These are phyloP conservation scores for Stenotaenia linearis DNA, from an alignment of 2,888 invertebrate genomes.

Conservation along the genomic window DNA sequence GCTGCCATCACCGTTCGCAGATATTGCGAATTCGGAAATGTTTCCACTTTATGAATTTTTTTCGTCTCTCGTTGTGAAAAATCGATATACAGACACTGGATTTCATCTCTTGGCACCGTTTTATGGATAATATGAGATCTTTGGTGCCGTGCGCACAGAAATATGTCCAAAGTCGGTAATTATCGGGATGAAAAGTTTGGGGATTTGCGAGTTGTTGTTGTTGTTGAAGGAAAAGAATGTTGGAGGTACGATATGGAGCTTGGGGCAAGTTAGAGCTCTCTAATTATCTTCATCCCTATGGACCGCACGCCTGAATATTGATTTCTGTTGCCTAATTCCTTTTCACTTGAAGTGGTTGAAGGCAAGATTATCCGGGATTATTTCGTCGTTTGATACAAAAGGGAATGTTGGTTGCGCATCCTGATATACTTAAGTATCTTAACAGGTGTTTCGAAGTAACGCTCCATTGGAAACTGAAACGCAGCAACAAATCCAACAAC, in stretches of 20 bases:
- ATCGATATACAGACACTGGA: constrained; percentile 10
- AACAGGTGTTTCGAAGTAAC: background rate
- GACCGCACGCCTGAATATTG: constrained; percentile 10
- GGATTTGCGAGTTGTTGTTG: background rate
- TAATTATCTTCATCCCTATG: constrained; percentile 15
- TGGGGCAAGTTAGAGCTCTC: background rate
- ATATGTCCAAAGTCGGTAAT: too few relatives aligned
- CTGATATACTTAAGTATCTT: background rate
- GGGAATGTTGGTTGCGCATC: background rate
- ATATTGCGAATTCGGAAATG: constrained; percentile 26
- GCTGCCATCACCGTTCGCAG: background rate
- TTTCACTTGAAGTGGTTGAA: background rate
- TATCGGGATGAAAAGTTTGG: background rate
- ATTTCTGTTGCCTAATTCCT: constrained; percentile 24
- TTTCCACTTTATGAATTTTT: constrained; percentile 22
- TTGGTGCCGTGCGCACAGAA: background rate
- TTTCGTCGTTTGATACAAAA: constrained; percentile 23
- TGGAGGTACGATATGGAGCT: background rate
- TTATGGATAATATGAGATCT: background rate
- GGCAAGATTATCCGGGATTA: constrained; percentile 15
- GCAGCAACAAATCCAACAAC: too few relatives aligned
- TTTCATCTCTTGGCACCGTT: background rate
- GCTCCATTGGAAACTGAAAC: background rate
- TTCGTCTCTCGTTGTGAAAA: background rate
- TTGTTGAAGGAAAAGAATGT: background rate